These are phyloP conservation scores for Ondatra zibethicus DNA, from an alignment of 2,113 vertebrate genomes.

Conservation along the genomic window DNA sequence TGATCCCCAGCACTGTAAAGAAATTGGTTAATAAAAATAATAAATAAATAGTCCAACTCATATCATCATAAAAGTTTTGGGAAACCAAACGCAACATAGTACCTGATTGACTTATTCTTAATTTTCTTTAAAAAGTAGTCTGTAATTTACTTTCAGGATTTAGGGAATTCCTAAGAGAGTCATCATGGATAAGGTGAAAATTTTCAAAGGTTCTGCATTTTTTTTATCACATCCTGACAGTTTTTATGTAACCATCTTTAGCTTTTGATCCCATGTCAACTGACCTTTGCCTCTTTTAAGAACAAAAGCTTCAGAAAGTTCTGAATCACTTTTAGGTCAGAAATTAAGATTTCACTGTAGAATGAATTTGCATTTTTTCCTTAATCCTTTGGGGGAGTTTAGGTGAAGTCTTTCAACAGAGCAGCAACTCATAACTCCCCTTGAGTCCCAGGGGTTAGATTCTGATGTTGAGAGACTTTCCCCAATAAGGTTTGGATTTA, in stretches of 20 bases:
- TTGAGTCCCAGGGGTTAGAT: not conserved
- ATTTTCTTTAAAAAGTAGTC: not conserved
- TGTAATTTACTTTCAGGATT: not conserved
- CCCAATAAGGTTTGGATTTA: not conserved
- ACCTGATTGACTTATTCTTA: not conserved
- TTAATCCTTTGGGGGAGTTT: not conserved
- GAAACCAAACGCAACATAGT: not conserved
- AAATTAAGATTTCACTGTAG: constrained; percentile 17
- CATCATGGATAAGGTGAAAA: not conserved
- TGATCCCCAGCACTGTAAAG: not conserved
- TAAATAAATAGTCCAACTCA: not conserved
- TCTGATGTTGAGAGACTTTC: not conserved
- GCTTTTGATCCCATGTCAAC: not conserved
- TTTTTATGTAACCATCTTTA: constrained; percentile 3
- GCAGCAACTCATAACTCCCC: not conserved
- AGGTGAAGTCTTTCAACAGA: not conserved
- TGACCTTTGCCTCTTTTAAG: not conserved
- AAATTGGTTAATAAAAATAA: not conserved
- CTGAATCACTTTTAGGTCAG: constrained; percentile 41
- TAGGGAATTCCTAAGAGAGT: not conserved
- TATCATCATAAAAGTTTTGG: not conserved
- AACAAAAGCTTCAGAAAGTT: constrained; percentile 44
- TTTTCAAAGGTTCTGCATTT: not conserved
- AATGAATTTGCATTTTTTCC: constrained; percentile 32
- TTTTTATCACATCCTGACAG: not conserved